These are phyloP conservation scores for Cuniculus paca DNA, from an alignment of 2,797 vertebrate genomes.

Conservation along the genomic window DNA sequence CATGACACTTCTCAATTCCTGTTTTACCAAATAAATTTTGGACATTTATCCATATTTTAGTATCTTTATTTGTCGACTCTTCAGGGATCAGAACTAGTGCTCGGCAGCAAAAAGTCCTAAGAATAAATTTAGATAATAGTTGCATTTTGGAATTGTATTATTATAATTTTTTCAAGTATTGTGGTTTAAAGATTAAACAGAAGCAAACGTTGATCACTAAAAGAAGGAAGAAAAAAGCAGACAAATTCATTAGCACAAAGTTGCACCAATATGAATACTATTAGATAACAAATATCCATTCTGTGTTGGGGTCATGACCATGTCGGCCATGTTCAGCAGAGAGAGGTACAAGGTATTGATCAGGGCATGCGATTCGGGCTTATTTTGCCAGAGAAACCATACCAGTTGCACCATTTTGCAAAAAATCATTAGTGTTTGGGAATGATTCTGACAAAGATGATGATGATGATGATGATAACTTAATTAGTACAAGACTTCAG, in stretches of 20 bases:
- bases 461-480: not conserved
- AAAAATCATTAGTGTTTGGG: not conserved
- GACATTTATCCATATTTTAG: not conserved
- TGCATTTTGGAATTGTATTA: not conserved
- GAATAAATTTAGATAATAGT: not conserved
- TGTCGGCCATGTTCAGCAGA: not conserved
- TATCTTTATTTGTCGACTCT: not conserved
- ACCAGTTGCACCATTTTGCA: not conserved
- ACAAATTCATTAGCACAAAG: not conserved
- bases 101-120: not conserved
- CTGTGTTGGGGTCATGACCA: not conserved
- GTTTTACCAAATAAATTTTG: not conserved
- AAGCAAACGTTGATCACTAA: not conserved
- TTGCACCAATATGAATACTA: not conserved
- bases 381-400: not conserved
- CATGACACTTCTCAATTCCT: not conserved
- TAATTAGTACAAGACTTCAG: conserved; percentile 95
- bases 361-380: not conserved
- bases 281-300: not conserved
- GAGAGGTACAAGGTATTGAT: not conserved
- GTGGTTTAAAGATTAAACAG: not conserved
- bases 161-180: not conserved
- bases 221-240: not conserved
- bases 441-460: not conserved
- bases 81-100: not conserved